A percentile compares a stretch with the other conserved stretches of the same genome.
phyloP scores from a whole-genome alignment of 1,140 invertebrate genomes.

The Caenorhabditis tropicalis region DNA sequence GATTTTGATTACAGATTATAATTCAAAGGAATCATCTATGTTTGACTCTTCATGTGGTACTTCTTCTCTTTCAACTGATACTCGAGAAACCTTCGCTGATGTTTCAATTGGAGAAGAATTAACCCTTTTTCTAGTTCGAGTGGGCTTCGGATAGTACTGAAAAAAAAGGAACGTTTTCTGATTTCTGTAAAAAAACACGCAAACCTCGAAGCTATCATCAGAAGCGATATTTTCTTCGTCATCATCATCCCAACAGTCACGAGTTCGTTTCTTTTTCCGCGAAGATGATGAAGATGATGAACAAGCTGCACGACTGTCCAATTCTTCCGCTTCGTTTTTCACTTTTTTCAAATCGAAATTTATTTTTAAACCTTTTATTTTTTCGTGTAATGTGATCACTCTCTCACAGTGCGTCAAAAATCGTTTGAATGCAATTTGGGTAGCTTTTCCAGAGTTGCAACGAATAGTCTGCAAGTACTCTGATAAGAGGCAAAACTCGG shows the following conservation, averaged over 20 bases:
- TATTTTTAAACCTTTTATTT: neutral
- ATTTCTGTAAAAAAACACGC: too few relatives aligned
- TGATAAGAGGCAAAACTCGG: too few relatives aligned
- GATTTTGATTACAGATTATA: neutral
- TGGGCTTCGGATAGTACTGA: neutral
- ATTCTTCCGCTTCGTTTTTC: neutral
- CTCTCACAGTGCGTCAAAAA: conserved; percentile 3
- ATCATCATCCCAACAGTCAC: neutral
- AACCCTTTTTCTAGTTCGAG: neutral
- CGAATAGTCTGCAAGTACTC: neutral
- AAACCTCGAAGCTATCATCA: conserved; percentile 14
- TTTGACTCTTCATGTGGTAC: neutral
- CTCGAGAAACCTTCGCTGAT: neutral
- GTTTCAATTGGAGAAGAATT: neutral
- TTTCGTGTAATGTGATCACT: neutral
- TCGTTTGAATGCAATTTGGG: conserved; percentile 21
- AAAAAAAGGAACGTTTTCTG: neutral
- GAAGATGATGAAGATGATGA: neutral
- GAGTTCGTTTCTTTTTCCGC: neutral
- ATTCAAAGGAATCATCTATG: neutral
- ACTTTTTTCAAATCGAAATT: conserved; percentile 10
- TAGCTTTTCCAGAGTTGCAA: neutral
- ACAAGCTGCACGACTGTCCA: neutral
- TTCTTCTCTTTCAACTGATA: neutral
- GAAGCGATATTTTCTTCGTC: neutral